A percentile compares a stretch with the other conserved stretches of the same genome.
Evolutionary conservation across 1,140 invertebrate genomes (phyloP).

Genomic region (Drosophila quadrilineata): DNA sequence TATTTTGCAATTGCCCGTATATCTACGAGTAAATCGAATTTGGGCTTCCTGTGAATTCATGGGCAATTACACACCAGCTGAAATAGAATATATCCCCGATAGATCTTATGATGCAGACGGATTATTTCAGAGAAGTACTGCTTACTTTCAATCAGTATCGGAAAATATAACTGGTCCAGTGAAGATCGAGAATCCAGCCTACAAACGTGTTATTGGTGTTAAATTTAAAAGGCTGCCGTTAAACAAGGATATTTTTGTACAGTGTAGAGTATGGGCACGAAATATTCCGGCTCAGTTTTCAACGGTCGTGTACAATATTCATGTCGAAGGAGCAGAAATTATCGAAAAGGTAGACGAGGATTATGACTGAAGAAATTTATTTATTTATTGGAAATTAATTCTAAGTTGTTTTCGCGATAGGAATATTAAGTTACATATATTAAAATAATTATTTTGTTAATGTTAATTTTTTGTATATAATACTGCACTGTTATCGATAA

Average conservation of each 20-base stretch:
- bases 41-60: constrained; percentile 35
- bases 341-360: not conserved
- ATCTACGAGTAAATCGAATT: constrained; percentile 39
- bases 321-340: not conserved
- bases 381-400: not conserved
- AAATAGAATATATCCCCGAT: constrained; percentile 30
- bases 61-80: not conserved
- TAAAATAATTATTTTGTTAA: too few species aligned
- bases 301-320: constrained; percentile 4
- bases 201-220: constrained; percentile 26
- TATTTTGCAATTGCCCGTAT: constrained; percentile 10
- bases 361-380: not conserved
- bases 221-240: constrained; percentile 18
- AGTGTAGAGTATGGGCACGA: constrained; percentile 25
- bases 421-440: too few species aligned
- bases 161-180: constrained; percentile 8
- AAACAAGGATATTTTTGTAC: constrained; percentile 22
- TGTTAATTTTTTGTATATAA: too few species aligned
- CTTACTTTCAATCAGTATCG: not conserved
- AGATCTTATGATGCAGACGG: constrained; percentile 23
- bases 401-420: not conserved
- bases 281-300: constrained; percentile 15
- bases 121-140: constrained; percentile 12
- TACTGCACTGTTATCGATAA: too few species aligned
- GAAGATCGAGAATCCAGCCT: constrained; percentile 6